A percentile compares a stretch with the other conserved stretches of the same genome.
These are phyloP conservation scores for Tribolium castaneum DNA, from an alignment of 1,140 invertebrate genomes.

Conservation along the genomic window DNA sequence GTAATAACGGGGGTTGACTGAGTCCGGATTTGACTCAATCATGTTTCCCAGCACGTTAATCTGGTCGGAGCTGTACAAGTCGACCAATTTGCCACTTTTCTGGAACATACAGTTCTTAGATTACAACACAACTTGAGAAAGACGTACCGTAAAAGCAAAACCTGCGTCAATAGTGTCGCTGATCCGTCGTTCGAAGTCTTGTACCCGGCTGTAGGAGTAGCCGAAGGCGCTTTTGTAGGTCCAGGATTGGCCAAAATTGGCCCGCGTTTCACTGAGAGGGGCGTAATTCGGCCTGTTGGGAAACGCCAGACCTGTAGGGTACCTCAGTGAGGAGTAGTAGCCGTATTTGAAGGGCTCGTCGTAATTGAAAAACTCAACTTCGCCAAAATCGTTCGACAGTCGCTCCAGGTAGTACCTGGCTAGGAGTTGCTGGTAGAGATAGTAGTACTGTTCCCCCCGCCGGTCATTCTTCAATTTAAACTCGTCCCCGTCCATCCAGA, in stretches of 20 bases:
- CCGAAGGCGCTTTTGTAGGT: slow-evolving; percentile 51
- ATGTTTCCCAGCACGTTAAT: slow-evolving; percentile 66
- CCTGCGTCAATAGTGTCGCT: slow-evolving; percentile 66
- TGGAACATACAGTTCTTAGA: slow-evolving; percentile 17
- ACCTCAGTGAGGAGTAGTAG: slow-evolving; percentile 73
- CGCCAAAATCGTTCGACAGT: slow-evolving; percentile 71
- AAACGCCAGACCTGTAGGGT: slow-evolving; percentile 74
- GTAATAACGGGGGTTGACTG: slow-evolving; percentile 69
- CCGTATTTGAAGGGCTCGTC: slow-evolving; percentile 69
- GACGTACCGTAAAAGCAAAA: slow-evolving; percentile 57
- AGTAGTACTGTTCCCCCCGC: slow-evolving; percentile 61
- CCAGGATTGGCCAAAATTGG: slow-evolving; percentile 61
- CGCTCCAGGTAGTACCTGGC: slow-evolving; percentile 77
- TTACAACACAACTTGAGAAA: background rate
- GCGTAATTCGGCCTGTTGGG: slow-evolving; percentile 69
- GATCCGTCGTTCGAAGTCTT: slow-evolving; percentile 63
- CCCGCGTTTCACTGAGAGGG: slow-evolving; percentile 59
- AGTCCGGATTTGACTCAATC: slow-evolving; percentile 67
- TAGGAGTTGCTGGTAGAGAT: slow-evolving; percentile 69
- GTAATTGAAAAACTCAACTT: slow-evolving; percentile 70
- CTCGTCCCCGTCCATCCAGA: slow-evolving; percentile 68
- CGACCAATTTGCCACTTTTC: slow-evolving; percentile 58
- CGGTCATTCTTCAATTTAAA: slow-evolving; percentile 66
- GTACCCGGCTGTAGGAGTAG: slow-evolving; percentile 45
- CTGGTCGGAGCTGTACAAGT: slow-evolving; percentile 60